Evolutionary conservation across 53 echinoderm and acorn worm species (phyloP), one percentile per base, ranked within the genome.

Genomic region (Holothuria leucospilota): DNA sequence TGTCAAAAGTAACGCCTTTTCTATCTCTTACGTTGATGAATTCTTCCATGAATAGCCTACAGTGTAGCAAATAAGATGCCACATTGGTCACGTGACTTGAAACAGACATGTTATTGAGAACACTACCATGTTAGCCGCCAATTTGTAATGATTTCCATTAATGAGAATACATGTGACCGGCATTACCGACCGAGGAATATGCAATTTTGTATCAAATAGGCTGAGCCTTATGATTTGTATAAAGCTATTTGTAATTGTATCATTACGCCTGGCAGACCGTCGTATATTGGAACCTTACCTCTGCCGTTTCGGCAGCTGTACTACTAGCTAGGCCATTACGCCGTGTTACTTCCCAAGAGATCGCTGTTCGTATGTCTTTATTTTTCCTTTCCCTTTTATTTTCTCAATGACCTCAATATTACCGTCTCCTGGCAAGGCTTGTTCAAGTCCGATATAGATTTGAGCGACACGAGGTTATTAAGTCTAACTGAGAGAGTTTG

Each of bases 341-440:
- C 24, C 15, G 75, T 12, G 21, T 49, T 21, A 39, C 27, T 51
- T 21, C 75, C 53, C 51, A 70, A 6, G 75, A 75, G 75, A 75
- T 23, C 24, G 52, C 51, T 52, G 49, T 75, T 38, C n/a, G 20
- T 34, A 39, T 67, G 29, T 42, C 21, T 67, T 71, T 77, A 28
- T 46, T 29, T 63, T 52, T 29, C 0, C 34, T 83, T 12, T 39
- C 16, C 56, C 56, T 16, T 56, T 56, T 56, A 56, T 56, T 56
- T 56, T 75, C 49, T 49, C 25, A 25, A 75, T 75, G 75, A 75
- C 75, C 75, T 75, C 75, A 75, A 75, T 75, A 75, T 51, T 75
- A 52, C 51, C 52, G 75, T 41, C 75, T 75, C 21, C 41, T 26
- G n/a, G 51, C 52, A 52, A 75, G 15, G 49, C 75, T 52, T 49